phyloP scores from a whole-genome alignment of 2,888 invertebrate genomes.

The Chrysolina haemoptera region DNA sequence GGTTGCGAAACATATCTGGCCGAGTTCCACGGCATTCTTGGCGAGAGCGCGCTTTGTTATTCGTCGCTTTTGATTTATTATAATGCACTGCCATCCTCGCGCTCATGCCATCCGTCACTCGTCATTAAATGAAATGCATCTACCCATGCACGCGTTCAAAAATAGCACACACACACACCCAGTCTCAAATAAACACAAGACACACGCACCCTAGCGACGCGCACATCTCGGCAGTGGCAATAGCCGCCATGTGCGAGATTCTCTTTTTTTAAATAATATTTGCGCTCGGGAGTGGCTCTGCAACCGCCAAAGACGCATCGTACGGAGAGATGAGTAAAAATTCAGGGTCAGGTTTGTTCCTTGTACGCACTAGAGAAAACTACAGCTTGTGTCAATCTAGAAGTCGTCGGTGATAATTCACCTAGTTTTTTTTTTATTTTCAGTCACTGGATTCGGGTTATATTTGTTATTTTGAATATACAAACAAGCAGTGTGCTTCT shows the following conservation, averaged over 20 bases:
- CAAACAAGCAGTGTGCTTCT: too few species aligned
- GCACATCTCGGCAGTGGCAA: slow-evolving; percentile 39
- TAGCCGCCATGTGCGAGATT: slow-evolving; percentile 42
- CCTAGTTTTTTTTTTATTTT: too few species aligned
- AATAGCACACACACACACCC: slow-evolving; percentile 44
- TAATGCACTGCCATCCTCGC: neutral
- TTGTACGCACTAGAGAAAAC: too few species aligned
- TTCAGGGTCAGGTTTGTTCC: too few species aligned
- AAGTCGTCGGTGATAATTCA: too few species aligned
- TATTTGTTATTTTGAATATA: too few species aligned
- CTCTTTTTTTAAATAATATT: slow-evolving; percentile 33
- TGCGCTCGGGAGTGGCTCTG: slow-evolving; percentile 19
- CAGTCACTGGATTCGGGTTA: too few species aligned
- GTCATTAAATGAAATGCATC: slow-evolving; percentile 7
- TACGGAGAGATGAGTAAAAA: neutral
- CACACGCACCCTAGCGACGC: slow-evolving; percentile 12
- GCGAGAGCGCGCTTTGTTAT: neutral
- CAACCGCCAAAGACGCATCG: neutral
- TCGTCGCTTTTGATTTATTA: neutral
- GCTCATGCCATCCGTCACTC: neutral
- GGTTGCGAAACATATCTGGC: too few species aligned
- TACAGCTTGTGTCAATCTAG: too few species aligned
- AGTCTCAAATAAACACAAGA: slow-evolving; percentile 36
- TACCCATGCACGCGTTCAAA: slow-evolving; percentile 39
- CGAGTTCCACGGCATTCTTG: neutral